A percentile compares a stretch with the other conserved stretches of the same genome.
These are phyloP conservation scores for Anoplolepis gracilipes DNA, from an alignment of 1,140 invertebrate species.

Conservation along the genomic window DNA sequence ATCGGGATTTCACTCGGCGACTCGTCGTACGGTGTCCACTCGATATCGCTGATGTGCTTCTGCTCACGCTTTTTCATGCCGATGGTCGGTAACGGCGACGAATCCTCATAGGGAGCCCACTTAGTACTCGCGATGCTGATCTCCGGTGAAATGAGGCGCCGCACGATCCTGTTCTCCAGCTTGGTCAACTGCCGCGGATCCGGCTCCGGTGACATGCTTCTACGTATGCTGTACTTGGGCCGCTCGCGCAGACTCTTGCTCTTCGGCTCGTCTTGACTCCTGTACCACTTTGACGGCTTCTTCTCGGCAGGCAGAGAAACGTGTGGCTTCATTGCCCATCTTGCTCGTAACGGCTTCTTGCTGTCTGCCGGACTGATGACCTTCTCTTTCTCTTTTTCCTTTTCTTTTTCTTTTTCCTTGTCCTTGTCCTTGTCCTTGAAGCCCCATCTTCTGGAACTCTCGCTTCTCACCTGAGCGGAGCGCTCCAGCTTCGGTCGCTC, in stretches of 20 bases:
- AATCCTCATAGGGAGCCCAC: constrained; percentile 84
- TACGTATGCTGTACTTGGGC: constrained; percentile 82
- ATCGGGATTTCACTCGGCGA: constrained; percentile 72
- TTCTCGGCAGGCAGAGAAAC: constrained; percentile 82
- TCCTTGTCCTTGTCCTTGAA: constrained; percentile 21
- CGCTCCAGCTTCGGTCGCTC: constrained; percentile 72
- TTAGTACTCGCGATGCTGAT: constrained; percentile 80
- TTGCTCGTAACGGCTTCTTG: constrained; percentile 75
- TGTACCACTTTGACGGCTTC: constrained; percentile 76
- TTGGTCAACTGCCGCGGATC: constrained; percentile 79
- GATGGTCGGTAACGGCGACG: constrained; percentile 81
- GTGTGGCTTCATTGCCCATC: constrained; percentile 82
- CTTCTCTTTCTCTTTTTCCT: constrained; percentile 71
- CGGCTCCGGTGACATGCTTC: constrained; percentile 84
- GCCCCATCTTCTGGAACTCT: constrained; percentile 44
- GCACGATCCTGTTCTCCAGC: constrained; percentile 79
- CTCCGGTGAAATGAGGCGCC: constrained; percentile 81
- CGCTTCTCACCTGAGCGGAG: constrained; percentile 57
- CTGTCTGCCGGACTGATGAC: constrained; percentile 73
- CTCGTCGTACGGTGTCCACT: constrained; percentile 82
- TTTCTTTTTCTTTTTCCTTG: constrained; percentile 66
- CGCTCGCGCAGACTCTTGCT: constrained; percentile 83
- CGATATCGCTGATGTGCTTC: constrained; percentile 82
- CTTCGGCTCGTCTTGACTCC: constrained; percentile 75
- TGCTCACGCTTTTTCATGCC: constrained; percentile 81